Evolutionary conservation across 1,140 invertebrate species (phyloP).

Genomic region (Bombus soroeensis): DNA sequence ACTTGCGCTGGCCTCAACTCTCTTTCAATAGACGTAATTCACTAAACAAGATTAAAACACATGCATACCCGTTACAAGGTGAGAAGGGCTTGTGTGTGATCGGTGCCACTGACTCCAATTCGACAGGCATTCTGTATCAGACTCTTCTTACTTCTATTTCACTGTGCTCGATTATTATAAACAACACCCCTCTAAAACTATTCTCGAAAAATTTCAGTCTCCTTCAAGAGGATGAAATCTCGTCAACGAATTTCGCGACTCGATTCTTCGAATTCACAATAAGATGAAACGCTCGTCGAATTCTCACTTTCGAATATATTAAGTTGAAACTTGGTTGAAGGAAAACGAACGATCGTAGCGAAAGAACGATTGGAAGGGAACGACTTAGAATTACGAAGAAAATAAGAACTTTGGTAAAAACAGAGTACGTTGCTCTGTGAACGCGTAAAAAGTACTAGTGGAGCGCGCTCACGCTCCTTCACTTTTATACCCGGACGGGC

Average conservation of each 20-base stretch:
- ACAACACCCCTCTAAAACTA: not conserved
- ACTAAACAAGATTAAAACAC: not conserved
- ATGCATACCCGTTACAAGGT: slow-evolving; percentile 68
- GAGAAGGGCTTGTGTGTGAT: slow-evolving; percentile 58
- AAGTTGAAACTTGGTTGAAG: not conserved
- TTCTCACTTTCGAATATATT: not conserved
- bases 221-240: not conserved
- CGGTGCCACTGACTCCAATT: slow-evolving; percentile 65
- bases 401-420: not conserved
- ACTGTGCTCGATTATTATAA: not conserved
- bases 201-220: not conserved
- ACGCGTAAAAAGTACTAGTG: slow-evolving; percentile 63
- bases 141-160: not conserved
- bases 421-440: not conserved
- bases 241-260: not conserved
- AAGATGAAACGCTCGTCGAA: too few relatives aligned
- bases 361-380: too few relatives aligned
- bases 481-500: slow-evolving; percentile 71
- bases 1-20: not conserved
- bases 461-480: slow-evolving; percentile 39
- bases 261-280: not conserved
- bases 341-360: not conserved
- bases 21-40: not conserved
- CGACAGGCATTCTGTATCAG: slow-evolving; percentile 68
- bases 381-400: too few relatives aligned